Evolutionary conservation across 2,797 vertebrate species (phyloP), one percentile per base, ranked within the genome.

Genomic region (Dermochelys coriacea): DNA sequence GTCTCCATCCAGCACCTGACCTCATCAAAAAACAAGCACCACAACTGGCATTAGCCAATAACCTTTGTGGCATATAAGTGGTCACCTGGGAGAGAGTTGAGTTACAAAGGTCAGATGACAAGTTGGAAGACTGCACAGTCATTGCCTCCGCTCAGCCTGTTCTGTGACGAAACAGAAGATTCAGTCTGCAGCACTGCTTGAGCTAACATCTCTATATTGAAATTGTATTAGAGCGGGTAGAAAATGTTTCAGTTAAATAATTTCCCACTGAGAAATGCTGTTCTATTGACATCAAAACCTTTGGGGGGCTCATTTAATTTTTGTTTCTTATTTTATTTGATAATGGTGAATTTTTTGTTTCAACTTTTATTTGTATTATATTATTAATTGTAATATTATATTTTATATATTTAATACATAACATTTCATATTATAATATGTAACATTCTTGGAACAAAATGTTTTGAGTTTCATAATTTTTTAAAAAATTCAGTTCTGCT

Each of bases 191-290:
- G 74, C 8, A 1, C 5, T 88, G 93, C 93, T 94, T 91, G 84
- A 94, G 93, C n/a, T 94, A 88, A 91, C 93, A 90, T 86, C 96
- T 92, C 86, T 54, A 71, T 59, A 95, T n/a, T 37, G 86, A 92
- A 51, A 88, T 95, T 92, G 93, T 95, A 94, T 96, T 45, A 45
- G 86, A 94, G 92, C 87, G 1, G 82, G 90, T 94, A 90, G 34
- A 16, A 29, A 80, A 52, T 88, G 90, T 92, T 97, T 96, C 87
- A 92, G 89, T 86, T 89, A 92, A 34, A 25, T 64, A 94, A 71
- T 64, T 64, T 64, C 21, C 93, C 96, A 14, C 50, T 2, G 75
- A 86, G 79, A 96, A 86, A 92, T 45, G 82, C 93, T 84, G 87
- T 87, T 96, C 95, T 88, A 49, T 93, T 93, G 95, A 87, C 81